phyloP scores from a whole-genome alignment of 1,140 invertebrate species.

The Rhyacophila brunnea region DNA sequence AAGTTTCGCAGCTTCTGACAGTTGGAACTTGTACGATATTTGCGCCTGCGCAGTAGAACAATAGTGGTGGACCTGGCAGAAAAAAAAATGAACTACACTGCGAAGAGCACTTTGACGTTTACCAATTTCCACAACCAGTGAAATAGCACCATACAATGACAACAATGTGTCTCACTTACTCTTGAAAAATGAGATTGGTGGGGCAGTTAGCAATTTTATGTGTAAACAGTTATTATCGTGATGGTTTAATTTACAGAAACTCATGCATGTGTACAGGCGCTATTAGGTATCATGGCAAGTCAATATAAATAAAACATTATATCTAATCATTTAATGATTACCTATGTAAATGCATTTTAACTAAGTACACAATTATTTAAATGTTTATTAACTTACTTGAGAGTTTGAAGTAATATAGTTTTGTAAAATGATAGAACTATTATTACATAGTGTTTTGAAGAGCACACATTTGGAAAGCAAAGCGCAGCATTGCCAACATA shows the following conservation, averaged over 20 bases:
- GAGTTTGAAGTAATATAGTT: constrained; percentile 4
- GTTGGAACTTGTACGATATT: too few species aligned
- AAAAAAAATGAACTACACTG: too few species aligned
- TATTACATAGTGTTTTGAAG: constrained; percentile 16
- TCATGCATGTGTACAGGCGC: neutral
- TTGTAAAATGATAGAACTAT: constrained; percentile 14
- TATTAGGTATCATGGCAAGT: neutral
- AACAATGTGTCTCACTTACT: too few species aligned
- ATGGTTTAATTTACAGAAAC: neutral
- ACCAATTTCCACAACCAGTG: too few species aligned
- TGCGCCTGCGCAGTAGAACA: too few species aligned
- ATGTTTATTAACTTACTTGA: neutral
- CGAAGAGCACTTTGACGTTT: too few species aligned
- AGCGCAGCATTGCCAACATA: constrained; percentile 23
- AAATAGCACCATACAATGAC: too few species aligned
- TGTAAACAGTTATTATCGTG: too few species aligned
- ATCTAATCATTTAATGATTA: constrained; percentile 1
- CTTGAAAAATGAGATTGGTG: too few species aligned
- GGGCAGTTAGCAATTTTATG: too few species aligned
- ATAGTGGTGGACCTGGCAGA: too few species aligned
- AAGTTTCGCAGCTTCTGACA: too few species aligned
- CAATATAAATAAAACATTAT: neutral
- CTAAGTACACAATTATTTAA: neutral
- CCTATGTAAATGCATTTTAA: neutral
- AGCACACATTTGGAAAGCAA: constrained; percentile 12